These are phyloP conservation scores for Eremophila alpestris DNA, from an alignment of 2,797 vertebrate genomes.

Conservation along the genomic window DNA sequence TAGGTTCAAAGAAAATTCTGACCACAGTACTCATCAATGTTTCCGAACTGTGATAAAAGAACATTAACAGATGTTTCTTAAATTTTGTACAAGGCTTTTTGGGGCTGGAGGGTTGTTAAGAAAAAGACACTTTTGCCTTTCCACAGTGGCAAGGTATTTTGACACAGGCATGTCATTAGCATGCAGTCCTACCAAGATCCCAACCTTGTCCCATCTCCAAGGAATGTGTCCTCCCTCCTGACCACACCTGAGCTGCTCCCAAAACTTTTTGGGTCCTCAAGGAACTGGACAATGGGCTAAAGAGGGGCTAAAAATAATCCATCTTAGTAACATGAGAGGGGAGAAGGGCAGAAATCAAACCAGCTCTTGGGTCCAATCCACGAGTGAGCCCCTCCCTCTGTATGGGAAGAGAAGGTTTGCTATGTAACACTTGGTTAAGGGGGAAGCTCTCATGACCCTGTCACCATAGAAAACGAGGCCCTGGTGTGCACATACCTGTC, in stretches of 20 bases:
- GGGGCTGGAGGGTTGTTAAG: fast-evolving
- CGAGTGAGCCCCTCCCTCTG: background rate
- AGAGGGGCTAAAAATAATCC: background rate
- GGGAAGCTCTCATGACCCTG: background rate
- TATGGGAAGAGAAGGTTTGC: background rate
- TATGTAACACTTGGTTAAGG: fast-evolving
- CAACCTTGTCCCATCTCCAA: background rate
- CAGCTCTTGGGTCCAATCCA: fast-evolving
- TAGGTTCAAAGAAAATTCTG: background rate
- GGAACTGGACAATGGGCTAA: fast-evolving
- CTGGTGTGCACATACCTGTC: fast-evolving
- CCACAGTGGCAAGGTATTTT: background rate
- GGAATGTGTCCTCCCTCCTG: background rate
- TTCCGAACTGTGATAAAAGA: background rate
- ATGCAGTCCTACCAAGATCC: fast-evolving
- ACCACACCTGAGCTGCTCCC: background rate
- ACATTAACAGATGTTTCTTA: background rate
- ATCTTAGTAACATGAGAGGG: background rate
- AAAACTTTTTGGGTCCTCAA: background rate
- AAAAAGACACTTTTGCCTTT: background rate
- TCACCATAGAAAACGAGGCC: fast-evolving
- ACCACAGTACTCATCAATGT: background rate
- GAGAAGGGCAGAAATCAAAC: background rate
- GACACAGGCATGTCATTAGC: background rate
- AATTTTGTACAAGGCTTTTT: background rate